phyloP scores from a whole-genome alignment of 2,888 invertebrate genomes.

The Ophioninae sp. region DNA sequence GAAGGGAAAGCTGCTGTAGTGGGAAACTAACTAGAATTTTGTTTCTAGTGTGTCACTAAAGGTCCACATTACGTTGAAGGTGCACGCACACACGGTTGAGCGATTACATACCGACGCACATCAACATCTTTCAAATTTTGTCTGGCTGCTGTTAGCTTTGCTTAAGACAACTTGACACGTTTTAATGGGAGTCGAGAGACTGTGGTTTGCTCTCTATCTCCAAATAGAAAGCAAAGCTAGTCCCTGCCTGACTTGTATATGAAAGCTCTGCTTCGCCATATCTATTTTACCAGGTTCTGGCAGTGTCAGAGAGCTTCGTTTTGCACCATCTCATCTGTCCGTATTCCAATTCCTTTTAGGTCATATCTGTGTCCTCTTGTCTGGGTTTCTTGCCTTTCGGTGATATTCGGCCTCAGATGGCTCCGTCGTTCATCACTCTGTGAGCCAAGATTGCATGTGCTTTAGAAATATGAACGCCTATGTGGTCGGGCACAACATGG shows the following conservation, averaged over 20 bases:
- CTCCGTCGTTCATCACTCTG: neutral
- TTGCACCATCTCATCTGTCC: conserved; percentile 22
- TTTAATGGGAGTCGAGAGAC: conserved; percentile 65
- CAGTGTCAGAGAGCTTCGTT: conserved; percentile 13
- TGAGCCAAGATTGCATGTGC: conserved; percentile 2
- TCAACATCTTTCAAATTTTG: conserved; percentile 31
- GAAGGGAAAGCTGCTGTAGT: conserved; percentile 61
- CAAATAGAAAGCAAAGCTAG: neutral
- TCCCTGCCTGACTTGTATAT: conserved; percentile 31
- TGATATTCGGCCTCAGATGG: neutral
- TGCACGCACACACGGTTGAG: conserved; percentile 7
- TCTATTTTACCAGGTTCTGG: conserved; percentile 35
- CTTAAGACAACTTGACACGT: conserved; percentile 77
- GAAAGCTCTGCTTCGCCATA: conserved; percentile 63
- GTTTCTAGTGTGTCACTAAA: conserved; percentile 66
- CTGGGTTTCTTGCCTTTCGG: neutral
- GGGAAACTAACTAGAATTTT: conserved; percentile 72
- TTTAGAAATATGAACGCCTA: neutral
- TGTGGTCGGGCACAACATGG: neutral
- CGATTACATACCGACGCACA: conserved; percentile 4
- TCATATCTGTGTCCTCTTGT: conserved; percentile 17
- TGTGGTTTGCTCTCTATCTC: conserved; percentile 41
- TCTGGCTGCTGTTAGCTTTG: conserved; percentile 69
- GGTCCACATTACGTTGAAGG: conserved; percentile 51
- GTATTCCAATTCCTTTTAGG: conserved; percentile 15